Evolutionary conservation across 1,140 invertebrate species (phyloP).

Genomic region (Holotrichia oblita): DNA sequence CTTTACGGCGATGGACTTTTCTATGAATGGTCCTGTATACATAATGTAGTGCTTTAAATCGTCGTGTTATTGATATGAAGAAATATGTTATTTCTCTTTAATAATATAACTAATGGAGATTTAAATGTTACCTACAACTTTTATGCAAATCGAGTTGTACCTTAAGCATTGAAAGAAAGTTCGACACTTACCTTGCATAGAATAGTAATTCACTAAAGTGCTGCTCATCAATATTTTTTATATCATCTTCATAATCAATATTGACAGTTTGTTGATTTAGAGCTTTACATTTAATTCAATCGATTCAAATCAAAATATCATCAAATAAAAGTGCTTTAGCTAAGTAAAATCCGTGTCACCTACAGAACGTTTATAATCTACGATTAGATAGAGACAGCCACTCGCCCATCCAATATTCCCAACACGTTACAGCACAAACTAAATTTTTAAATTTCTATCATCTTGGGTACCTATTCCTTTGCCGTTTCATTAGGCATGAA

Average conservation of each 20-base stretch:
- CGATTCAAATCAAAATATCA: neutral
- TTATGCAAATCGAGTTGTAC: neutral
- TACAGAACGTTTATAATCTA: no score
- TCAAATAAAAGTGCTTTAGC: no score
- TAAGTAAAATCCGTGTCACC: no score
- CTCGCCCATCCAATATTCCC: no score
- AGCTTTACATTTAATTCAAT: neutral
- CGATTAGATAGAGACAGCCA: no score
- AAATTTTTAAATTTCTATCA: no score
- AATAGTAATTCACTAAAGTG: no score
- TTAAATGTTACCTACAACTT: neutral
- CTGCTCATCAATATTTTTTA: neutral
- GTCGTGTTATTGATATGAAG: neutral
- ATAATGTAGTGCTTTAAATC: neutral
- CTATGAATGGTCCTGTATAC: constrained; percentile 11
- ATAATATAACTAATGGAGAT: neutral
- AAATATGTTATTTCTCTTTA: neutral
- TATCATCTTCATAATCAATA: neutral
- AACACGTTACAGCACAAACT: no score
- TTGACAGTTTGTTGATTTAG: neutral
- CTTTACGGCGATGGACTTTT: neutral
- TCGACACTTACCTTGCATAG: no score
- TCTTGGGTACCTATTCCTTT: no score
- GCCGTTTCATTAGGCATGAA: no score
- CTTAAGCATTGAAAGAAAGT: neutral